Percentiles rank a stretch among this genome's conserved stretches.
These are phyloP conservation scores for Salmo trutta DNA, from an alignment of 2,797 vertebrate genomes.

Conservation along the genomic window DNA sequence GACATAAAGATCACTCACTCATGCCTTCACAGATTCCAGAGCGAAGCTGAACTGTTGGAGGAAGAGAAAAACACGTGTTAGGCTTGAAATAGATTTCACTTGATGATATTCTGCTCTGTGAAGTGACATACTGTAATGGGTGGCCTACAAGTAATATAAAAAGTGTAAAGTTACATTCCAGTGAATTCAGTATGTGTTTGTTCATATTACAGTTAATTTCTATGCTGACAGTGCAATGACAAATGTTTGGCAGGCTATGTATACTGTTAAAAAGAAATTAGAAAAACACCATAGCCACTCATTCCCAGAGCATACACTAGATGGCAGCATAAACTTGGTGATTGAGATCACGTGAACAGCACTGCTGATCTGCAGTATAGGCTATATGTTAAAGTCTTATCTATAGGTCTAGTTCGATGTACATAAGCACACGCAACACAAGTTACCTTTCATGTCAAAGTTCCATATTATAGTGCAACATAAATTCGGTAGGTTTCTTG, in stretches of 20 bases:
- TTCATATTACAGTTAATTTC: no score
- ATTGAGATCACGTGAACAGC: not conserved
- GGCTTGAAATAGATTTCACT: not conserved
- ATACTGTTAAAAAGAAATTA: not conserved
- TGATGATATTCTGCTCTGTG: not conserved
- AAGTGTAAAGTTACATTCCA: no score
- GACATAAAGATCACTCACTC: not conserved
- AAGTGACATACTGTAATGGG: not conserved
- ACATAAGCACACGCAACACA: not conserved
- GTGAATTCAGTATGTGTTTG: no score
- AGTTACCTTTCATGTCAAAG: not conserved
- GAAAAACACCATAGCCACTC: not conserved
- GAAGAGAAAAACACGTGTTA: not conserved
- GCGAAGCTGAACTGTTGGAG: not conserved
- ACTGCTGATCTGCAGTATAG: not conserved
- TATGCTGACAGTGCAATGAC: no score
- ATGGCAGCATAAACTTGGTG: constrained; percentile 14
- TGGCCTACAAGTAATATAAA: not conserved
- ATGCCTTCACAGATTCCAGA: not conserved
- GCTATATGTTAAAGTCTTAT: not conserved
- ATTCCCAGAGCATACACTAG: constrained; percentile 5
- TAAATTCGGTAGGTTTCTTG: not conserved
- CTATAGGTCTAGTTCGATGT: not conserved
- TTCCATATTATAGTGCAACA: not conserved
- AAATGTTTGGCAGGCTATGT: not conserved